Conservation (phyloP, 1,140 invertebrate species). For the Caenorhabditis inopinata region DNA sequence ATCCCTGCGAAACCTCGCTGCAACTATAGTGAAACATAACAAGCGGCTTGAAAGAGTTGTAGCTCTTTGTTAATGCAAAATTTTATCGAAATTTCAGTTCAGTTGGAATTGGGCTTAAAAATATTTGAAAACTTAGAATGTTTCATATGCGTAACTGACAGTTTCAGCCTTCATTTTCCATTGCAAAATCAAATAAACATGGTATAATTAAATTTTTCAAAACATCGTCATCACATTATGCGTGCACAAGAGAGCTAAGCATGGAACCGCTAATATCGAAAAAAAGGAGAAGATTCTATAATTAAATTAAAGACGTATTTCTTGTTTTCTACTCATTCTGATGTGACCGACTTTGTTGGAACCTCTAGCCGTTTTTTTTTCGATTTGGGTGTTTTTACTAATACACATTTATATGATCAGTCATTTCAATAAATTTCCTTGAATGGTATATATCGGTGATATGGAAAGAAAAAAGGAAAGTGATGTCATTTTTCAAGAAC, state of each 20-base stretch:
- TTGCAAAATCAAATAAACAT: neutral
- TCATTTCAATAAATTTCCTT: no score
- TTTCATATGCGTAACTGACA: no score
- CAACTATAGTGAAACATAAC: conserved; percentile 4
- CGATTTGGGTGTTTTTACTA: no score
- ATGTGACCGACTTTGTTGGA: neutral
- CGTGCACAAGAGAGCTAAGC: neutral
- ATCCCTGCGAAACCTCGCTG: neutral
- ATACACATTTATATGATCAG: no score
- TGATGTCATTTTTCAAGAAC: neutral
- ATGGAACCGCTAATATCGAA: neutral
- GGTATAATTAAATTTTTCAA: neutral
- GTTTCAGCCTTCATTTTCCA: no score
- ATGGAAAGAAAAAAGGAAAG: no score
- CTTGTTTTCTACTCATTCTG: conserved; percentile 3
- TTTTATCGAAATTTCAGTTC: neutral
- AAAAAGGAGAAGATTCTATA: neutral
- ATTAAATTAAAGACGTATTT: conserved; percentile 10
- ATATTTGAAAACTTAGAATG: no score
- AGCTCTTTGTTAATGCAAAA: neutral
- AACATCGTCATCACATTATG: neutral
- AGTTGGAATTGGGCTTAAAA: no score
- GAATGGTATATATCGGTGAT: no score
- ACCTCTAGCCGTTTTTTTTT: neutral
- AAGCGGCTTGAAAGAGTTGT: conserved; percentile 1